Conservation (phyloP, 2,113 vertebrate genomes). For the Malurus alboscapulatus region DNA sequence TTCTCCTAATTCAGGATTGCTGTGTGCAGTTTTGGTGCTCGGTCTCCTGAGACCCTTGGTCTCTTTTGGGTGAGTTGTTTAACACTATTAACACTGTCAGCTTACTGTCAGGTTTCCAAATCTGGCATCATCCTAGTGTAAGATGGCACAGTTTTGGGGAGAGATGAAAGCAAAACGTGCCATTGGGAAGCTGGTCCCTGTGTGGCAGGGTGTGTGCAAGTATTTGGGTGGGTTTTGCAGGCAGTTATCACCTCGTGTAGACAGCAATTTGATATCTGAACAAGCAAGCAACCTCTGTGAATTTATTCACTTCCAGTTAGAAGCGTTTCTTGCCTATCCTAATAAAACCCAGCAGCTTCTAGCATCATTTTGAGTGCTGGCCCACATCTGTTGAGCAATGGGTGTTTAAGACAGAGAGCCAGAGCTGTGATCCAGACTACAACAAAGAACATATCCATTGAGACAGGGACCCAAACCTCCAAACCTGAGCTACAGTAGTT, state of each 20-base stretch:
- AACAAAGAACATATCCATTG: neutral
- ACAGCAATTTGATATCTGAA: neutral
- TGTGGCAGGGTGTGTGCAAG: neutral
- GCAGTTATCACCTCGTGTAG: neutral
- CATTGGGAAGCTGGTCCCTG: neutral
- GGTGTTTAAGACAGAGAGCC: neutral
- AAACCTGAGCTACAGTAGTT: neutral
- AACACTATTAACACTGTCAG: neutral
- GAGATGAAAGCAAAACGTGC: neutral
- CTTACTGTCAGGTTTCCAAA: neutral
- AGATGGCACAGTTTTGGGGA: neutral
- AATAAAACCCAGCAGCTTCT: neutral
- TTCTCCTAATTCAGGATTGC: neutral
- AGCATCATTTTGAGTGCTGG: neutral
- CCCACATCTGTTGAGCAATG: rapidly evolving
- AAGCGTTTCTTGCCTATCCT: neutral
- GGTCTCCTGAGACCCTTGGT: neutral
- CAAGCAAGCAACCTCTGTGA: neutral
- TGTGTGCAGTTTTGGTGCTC: neutral
- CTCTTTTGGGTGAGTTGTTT: neutral
- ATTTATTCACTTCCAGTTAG: neutral
- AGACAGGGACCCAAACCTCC: neutral
- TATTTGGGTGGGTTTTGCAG: neutral
- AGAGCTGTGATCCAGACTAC: neutral
- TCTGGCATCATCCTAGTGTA: rapidly evolving